Percentiles rank a stretch among this genome's conserved stretches.
These are phyloP conservation scores for Takifugu rubripes DNA, from an alignment of 2,797 vertebrate genomes.

Conservation along the genomic window DNA sequence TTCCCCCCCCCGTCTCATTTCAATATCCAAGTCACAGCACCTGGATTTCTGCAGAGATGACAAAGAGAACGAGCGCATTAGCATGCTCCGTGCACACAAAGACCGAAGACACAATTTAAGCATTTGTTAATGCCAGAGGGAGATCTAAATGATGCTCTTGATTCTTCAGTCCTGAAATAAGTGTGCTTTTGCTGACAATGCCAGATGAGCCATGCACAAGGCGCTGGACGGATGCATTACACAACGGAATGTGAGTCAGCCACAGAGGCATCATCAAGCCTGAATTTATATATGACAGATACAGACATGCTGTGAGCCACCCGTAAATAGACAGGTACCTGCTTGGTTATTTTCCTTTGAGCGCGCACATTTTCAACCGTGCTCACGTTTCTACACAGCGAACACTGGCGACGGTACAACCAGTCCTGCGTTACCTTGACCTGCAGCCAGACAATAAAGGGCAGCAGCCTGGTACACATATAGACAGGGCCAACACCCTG, in stretches of 20 bases:
- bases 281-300: slow-evolving; percentile 40
- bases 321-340: slow-evolving; percentile 4
- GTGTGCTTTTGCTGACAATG: slow-evolving; percentile 22
- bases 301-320: background rate
- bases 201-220: slow-evolving; percentile 19
- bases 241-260: slow-evolving; percentile 32
- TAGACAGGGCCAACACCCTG: slow-evolving; percentile 36
- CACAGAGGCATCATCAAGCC: slow-evolving; percentile 26
- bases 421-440: slow-evolving; percentile 35
- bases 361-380: slow-evolving; percentile 2
- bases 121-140: slow-evolving; percentile 31
- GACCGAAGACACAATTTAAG: slow-evolving; percentile 42
- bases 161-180: slow-evolving; percentile 24
- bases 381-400: background rate
- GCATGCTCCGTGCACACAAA: slow-evolving; percentile 29
- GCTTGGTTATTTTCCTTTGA: background rate
- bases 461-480: slow-evolving; percentile 39
- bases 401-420: slow-evolving; percentile 13
- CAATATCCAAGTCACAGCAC: slow-evolving; percentile 19
- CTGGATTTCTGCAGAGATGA: slow-evolving; percentile 42
- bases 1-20: slow-evolving; percentile 11
- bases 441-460: slow-evolving; percentile 49
- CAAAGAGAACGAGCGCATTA: slow-evolving; percentile 26
- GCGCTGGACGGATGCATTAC: slow-evolving; percentile 33
- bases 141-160: slow-evolving; percentile 32